Conservation (phyloP, 2,797 vertebrate genomes). For the Phrynocephalus forsythii region DNA sequence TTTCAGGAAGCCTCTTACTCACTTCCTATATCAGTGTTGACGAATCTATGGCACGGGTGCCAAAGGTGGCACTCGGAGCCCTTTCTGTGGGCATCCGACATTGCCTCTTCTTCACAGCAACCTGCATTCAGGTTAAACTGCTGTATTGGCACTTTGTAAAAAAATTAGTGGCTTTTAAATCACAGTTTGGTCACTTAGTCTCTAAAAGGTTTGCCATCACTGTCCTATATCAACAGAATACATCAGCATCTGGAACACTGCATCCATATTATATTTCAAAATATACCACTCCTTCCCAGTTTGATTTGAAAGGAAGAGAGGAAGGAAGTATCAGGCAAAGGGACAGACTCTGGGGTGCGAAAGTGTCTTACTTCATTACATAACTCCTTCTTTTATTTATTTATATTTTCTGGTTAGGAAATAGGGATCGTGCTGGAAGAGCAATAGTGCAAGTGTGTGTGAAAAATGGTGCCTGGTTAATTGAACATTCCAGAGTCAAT, state of each 20-base stretch:
- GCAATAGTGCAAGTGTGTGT: slow-evolving; percentile 84
- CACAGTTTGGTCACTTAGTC: no score
- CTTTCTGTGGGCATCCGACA: no score
- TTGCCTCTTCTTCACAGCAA: no score
- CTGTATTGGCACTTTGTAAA: no score
- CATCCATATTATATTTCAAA: background rate
- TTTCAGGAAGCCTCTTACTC: background rate
- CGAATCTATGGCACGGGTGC: no score
- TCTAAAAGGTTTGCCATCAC: no score
- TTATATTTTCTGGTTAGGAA: slow-evolving; percentile 76
- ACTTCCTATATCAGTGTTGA: background rate
- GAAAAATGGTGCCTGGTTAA: slow-evolving; percentile 79
- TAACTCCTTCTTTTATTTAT: background rate
- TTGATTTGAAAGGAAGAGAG: background rate
- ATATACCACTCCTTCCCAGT: background rate
- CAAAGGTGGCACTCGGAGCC: no score
- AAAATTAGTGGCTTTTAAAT: no score
- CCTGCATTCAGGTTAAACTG: no score
- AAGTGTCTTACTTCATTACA: background rate
- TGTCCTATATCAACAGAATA: background rate
- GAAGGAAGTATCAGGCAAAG: background rate
- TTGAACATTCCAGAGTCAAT: slow-evolving; percentile 70
- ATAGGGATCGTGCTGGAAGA: slow-evolving; percentile 82
- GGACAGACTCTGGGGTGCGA: background rate
- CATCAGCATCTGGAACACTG: background rate